phyloP scores from a whole-genome alignment of 2,888 invertebrate genomes.

The Iphiclides podalirius region DNA sequence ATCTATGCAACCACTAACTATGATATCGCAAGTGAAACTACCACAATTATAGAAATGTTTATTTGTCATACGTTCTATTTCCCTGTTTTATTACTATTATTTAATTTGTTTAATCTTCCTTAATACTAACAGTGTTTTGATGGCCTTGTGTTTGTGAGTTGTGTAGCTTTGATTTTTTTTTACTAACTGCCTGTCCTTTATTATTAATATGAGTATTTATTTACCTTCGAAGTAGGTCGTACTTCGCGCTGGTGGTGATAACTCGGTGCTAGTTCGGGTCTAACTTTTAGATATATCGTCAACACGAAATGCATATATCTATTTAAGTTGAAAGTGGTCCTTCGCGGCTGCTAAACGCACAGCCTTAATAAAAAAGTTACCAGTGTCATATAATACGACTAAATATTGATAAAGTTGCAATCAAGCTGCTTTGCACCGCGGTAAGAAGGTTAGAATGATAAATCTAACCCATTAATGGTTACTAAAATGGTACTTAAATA shows the following conservation, averaged over 20 bases:
- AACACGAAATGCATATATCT: conserved; percentile 34
- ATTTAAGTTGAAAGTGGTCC: conserved; percentile 52
- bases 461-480: conserved; percentile 4
- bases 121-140: conserved; percentile 55
- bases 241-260: conserved; percentile 58
- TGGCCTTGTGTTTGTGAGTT: conserved; percentile 54
- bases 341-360: conserved; percentile 42
- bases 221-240: conserved; percentile 40
- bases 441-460: conserved; percentile 29
- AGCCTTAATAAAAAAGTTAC: conserved; percentile 45
- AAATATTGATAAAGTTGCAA: conserved; percentile 54
- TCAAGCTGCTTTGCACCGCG: conserved; percentile 49
- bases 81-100: conserved; percentile 17
- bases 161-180: conserved; percentile 41
- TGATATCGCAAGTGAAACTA: conserved; percentile 37
- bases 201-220: conserved; percentile 32
- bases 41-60: conserved; percentile 33
- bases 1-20: background rate
- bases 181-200: conserved; percentile 66
- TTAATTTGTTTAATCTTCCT: conserved; percentile 40
- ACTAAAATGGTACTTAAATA: conserved; percentile 30
- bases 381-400: conserved; percentile 42
- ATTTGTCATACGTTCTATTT: conserved; percentile 32
- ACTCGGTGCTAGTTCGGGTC: conserved; percentile 63
- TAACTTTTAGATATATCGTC: conserved; percentile 40